These are phyloP conservation scores for Pharmacophagus antenor DNA, from an alignment of 2,888 invertebrate genomes.

Conservation along the genomic window DNA sequence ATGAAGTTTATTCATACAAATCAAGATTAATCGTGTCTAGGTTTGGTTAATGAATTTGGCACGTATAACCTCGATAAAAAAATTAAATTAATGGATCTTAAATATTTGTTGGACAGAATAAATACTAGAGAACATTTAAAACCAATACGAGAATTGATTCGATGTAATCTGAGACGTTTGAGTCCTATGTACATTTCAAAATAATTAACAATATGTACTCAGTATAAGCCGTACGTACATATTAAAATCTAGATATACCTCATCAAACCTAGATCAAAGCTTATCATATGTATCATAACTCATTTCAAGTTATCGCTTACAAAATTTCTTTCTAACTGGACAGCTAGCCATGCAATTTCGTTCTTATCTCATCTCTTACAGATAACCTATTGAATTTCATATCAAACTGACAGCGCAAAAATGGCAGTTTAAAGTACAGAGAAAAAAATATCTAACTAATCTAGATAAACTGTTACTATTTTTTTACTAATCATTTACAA, in stretches of 20 bases:
- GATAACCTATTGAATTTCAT: conserved; percentile 32
- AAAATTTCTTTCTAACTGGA: conserved; percentile 8
- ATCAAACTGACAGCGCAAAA: conserved; percentile 12
- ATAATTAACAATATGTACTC: neutral
- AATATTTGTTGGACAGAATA: too few relatives aligned
- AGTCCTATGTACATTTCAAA: too few relatives aligned
- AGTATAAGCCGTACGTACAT: too few relatives aligned
- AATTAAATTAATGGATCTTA: too few relatives aligned
- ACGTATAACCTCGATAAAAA: too few relatives aligned
- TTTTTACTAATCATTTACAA: neutral
- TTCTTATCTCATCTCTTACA: conserved; percentile 19
- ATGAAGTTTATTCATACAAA: neutral
- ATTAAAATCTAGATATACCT: neutral
- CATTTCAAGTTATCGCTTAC: neutral
- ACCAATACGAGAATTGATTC: too few relatives aligned
- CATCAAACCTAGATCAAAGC: neutral
- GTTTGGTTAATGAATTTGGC: too few relatives aligned
- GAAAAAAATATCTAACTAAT: neutral
- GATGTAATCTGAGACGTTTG: too few relatives aligned
- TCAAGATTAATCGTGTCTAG: too few relatives aligned
- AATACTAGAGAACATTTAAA: too few relatives aligned
- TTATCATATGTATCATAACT: conserved; percentile 2
- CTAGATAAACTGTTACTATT: neutral
- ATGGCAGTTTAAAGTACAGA: neutral
- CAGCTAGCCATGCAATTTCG: conserved; percentile 9